These are phyloP conservation scores for Chrysolophus pictus DNA, from an alignment of 2,797 vertebrate species.

Conservation along the genomic window DNA sequence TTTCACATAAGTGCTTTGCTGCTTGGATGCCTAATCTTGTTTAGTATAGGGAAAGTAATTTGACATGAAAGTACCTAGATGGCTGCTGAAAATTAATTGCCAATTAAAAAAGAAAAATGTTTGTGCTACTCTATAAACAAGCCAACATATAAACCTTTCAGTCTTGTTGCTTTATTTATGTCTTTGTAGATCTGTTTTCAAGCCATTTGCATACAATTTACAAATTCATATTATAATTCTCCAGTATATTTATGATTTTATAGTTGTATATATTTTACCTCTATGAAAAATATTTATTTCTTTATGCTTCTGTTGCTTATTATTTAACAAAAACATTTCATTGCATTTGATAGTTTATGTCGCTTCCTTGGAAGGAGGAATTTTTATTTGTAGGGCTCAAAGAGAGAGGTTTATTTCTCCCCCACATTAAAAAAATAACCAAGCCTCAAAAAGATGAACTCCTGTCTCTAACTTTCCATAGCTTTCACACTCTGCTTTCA, in stretches of 20 bases:
- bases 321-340: conserved; percentile 85
- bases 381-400: conserved; percentile 72
- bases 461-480: conserved; percentile 39
- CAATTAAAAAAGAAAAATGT: conserved; percentile 90
- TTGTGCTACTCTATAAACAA: conserved; percentile 87
- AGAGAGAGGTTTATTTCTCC: conserved; percentile 50
- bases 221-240: conserved; percentile 85
- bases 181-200: conserved; percentile 83
- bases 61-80: conserved; percentile 87
- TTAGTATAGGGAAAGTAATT: conserved; percentile 86
- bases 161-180: conserved; percentile 85
- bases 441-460: conserved; percentile 24
- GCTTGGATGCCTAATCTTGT: conserved; percentile 85
- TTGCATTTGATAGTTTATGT: conserved; percentile 82
- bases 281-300: conserved; percentile 85
- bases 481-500: conserved; percentile 47
- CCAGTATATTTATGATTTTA: conserved; percentile 84
- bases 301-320: conserved; percentile 80
- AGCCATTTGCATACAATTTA: conserved; percentile 87
- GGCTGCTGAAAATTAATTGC: conserved; percentile 87
- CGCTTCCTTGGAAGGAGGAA: conserved; percentile 75
- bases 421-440: not conserved
- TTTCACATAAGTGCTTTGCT: conserved; percentile 84
- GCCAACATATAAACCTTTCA: conserved; percentile 85
- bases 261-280: conserved; percentile 86